phyloP scores from a whole-genome alignment of 2,797 vertebrate species.

The Benthosema pterotum region DNA sequence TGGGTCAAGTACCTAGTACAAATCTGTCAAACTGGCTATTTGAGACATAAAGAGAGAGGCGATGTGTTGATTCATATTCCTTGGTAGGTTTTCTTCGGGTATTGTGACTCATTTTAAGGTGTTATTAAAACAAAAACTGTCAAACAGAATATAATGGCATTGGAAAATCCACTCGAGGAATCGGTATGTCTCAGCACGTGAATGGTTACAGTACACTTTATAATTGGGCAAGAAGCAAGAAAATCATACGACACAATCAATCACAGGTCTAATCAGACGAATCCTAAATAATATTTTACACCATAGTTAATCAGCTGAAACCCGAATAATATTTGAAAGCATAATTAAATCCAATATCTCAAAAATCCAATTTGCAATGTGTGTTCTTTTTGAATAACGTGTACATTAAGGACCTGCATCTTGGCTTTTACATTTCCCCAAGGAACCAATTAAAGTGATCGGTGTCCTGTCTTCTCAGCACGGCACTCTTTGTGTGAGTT shows the following conservation, averaged over 20 bases:
- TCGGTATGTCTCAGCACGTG: conserved; percentile 46
- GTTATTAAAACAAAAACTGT: neutral
- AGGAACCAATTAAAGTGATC: conserved; percentile 71
- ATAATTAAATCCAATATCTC: conserved; percentile 27
- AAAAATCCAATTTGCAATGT: conserved; percentile 21
- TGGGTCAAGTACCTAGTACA: conserved; percentile 39
- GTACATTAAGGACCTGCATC: conserved; percentile 43
- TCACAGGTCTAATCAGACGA: conserved; percentile 45
- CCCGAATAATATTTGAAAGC: conserved; percentile 26
- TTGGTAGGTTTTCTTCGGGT: conserved; percentile 32
- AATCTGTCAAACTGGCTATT: conserved; percentile 33
- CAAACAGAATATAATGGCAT: conserved; percentile 4
- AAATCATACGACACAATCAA: too few relatives aligned
- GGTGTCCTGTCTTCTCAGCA: conserved; percentile 55
- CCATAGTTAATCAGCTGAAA: conserved; percentile 9
- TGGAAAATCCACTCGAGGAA: conserved; percentile 38
- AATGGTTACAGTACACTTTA: conserved; percentile 42
- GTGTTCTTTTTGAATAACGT: conserved; percentile 30
- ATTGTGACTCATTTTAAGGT: conserved; percentile 5
- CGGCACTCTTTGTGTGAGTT: conserved; percentile 16
- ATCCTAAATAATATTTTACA: conserved; percentile 29
- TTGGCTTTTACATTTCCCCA: conserved; percentile 55
- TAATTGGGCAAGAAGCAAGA: conserved; percentile 50
- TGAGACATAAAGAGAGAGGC: conserved; percentile 43
- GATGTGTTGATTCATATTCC: conserved; percentile 54